Evolutionary conservation across 1,140 invertebrate species (phyloP).

Genomic region (Samia ricini): DNA sequence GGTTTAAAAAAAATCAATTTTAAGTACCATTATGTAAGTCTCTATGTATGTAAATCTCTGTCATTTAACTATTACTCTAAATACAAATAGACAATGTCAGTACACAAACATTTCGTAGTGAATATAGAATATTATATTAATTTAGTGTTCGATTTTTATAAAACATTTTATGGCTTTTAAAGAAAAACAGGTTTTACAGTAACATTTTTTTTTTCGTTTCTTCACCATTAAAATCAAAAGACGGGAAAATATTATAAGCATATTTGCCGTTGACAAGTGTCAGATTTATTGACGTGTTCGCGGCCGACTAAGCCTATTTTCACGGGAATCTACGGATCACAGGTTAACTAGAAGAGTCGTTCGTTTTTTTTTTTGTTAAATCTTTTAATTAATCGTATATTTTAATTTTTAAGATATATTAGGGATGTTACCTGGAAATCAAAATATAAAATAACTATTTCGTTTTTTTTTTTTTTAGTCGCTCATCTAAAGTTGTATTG

Average conservation of each 20-base stretch:
- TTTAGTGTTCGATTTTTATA: not conserved
- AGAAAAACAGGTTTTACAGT: not conserved
- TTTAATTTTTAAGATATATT: too few relatives aligned
- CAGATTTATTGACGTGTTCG: constrained; percentile 67
- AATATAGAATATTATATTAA: too few relatives aligned
- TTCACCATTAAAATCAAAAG: constrained; percentile 34
- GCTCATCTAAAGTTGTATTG: too few relatives aligned
- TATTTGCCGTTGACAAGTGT: constrained; percentile 61
- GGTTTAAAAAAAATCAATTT: too few relatives aligned
- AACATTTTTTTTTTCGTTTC: constrained; percentile 4
- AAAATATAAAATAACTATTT: too few relatives aligned
- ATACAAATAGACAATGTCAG: too few relatives aligned
- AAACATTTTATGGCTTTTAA: not conserved
- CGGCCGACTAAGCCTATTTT: constrained; percentile 55
- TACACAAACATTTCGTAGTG: too few relatives aligned
- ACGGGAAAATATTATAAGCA: constrained; percentile 51
- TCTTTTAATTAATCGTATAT: constrained; percentile 4
- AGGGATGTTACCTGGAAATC: not conserved
- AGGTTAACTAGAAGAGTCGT: constrained; percentile 8
- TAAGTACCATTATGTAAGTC: too few relatives aligned
- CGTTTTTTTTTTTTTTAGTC: too few relatives aligned
- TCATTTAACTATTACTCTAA: too few relatives aligned
- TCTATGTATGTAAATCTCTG: too few relatives aligned
- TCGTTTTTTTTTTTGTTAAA: not conserved
- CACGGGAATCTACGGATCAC: constrained; percentile 21